Conservation (phyloP, 2,797 vertebrate genomes). For the Diplodus sargus region DNA sequence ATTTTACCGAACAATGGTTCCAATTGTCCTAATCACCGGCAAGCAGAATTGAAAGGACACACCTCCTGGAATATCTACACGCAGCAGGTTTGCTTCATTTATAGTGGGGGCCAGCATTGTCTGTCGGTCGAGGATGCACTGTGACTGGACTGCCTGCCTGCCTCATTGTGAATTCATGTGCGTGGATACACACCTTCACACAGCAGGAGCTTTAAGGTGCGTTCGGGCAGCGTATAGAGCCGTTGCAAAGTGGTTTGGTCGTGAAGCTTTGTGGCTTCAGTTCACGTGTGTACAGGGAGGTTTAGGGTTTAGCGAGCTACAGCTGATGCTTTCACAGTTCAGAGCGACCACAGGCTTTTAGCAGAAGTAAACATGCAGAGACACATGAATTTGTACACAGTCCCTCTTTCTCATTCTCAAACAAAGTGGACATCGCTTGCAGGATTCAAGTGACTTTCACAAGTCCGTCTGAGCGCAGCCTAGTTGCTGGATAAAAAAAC, state of each 20-base stretch:
- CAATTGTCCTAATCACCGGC: constrained; percentile 39
- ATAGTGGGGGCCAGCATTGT: constrained; percentile 29
- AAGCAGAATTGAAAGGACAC: constrained; percentile 36
- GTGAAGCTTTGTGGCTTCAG: not conserved
- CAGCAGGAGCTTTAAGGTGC: constrained; percentile 11
- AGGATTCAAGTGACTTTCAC: not conserved
- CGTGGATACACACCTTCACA: constrained; percentile 9
- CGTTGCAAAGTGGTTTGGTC: not conserved
- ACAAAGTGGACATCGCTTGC: too few relatives aligned
- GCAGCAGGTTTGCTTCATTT: constrained; percentile 57
- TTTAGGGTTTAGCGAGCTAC: too few relatives aligned
- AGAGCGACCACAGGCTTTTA: too few relatives aligned
- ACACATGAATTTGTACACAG: not conserved
- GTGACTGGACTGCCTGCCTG: constrained; percentile 30
- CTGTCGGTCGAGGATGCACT: constrained; percentile 21
- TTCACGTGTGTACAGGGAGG: not conserved
- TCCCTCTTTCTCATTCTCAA: not conserved
- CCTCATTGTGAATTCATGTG: constrained; percentile 42
- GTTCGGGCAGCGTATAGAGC: not conserved
- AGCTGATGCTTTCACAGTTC: not conserved
- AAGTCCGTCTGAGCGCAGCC: too few relatives aligned
- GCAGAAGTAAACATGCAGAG: not conserved
- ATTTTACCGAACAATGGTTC: constrained; percentile 39
- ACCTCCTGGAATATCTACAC: constrained; percentile 43
- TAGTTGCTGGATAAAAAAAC: too few relatives aligned